Base-by-base conservation (phyloP, 2,888 invertebrate genomes). In the Eledona agricola region DNA sequence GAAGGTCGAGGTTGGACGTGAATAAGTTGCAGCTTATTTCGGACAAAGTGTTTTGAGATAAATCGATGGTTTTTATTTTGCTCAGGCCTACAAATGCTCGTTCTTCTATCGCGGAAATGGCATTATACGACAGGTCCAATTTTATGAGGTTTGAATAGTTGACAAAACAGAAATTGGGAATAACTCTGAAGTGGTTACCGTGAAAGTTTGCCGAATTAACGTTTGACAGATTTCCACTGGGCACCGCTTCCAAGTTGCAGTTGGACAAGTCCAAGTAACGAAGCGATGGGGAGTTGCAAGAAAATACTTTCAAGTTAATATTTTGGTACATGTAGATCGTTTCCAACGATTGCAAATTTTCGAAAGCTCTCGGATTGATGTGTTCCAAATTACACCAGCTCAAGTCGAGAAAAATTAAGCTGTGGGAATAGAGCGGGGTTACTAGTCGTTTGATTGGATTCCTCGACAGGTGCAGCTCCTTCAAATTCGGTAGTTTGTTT, bases 31-130 rank as follows among this genome's bases (percentile, higher is more conserved):
- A 79, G 45, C 84, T 82, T 57, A 90, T 69, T 3, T 72, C 67
- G 0, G 81, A 80, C 43, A 90, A 80, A 71, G 83, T 83, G 71
- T 90, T 90, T 72, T 80, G 82, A 0, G 90, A 89, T 56, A 90
- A 72, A 72, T 90, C 87, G 35, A 90, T 74, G 53, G 77, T 72
- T 61, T 82, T 81, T 2, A 90, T 69, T 55, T 80, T 76, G 55
- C 73, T 74, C 1, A 89, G 67, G 5, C 81, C 81, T 31, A 75
- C 75, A 69, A 90, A 89, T 0, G 86, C 83, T 55, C 82, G 81
- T 42, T 74, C 72, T 58, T 82, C 82, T 12, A 90, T 67, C 0
- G 76, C 77, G 4, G 81, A 82, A 25, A 90, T 80, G 9, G 83
- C 81, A 72, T 90, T 90, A 26, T 80, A 79, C 0, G 88, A 86